Conservation (phyloP, 2,113 vertebrate genomes). For the Gavia stellata region DNA sequence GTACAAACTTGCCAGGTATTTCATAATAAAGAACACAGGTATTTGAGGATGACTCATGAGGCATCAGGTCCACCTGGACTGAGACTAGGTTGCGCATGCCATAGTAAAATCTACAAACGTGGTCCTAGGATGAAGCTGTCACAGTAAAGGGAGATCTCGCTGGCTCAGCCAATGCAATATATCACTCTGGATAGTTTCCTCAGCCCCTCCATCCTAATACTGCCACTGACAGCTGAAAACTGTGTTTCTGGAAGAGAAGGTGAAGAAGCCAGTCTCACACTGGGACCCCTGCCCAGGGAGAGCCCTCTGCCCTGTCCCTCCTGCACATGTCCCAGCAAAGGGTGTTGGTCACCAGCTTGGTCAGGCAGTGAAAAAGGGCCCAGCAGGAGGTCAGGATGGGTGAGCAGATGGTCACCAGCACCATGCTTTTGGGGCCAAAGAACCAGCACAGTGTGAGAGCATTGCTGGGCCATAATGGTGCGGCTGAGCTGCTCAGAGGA, state of each 20-base stretch:
- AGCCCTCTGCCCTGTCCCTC: background rate
- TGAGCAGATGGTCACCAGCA: background rate
- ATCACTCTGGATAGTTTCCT: background rate
- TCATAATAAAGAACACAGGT: fast-evolving
- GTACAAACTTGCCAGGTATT: background rate
- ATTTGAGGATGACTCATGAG: background rate
- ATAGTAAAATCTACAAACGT: fast-evolving
- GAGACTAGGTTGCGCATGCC: background rate
- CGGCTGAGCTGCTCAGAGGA: background rate
- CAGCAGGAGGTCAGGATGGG: background rate
- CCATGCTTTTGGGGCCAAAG: background rate
- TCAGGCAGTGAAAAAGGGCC: background rate
- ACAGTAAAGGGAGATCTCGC: background rate
- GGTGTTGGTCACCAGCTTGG: fast-evolving
- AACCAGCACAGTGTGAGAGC: fast-evolving
- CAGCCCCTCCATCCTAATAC: background rate
- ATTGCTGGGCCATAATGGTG: fast-evolving
- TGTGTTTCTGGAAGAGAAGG: background rate
- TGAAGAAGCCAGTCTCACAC: background rate
- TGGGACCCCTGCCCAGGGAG: background rate
- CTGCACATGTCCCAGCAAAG: background rate
- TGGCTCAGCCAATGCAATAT: background rate
- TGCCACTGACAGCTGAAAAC: background rate
- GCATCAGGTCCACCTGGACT: background rate
- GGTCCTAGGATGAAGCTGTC: background rate